A percentile compares a stretch with the other conserved stretches of the same genome.
Evolutionary conservation across 2,797 vertebrate genomes (phyloP).

Genomic region (Coranthus polyacanthus): DNA sequence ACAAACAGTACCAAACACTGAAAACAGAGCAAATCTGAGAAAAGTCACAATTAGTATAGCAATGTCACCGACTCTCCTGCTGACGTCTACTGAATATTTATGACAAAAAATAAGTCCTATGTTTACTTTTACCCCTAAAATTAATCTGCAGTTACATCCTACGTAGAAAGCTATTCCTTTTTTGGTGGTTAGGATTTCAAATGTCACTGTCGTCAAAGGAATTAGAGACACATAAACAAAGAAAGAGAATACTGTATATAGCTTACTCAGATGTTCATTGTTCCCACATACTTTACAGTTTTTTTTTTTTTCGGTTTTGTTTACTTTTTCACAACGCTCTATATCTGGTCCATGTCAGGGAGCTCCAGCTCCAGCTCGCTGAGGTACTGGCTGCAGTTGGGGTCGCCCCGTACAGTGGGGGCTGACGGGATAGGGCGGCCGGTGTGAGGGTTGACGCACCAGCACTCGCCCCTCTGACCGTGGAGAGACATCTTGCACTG

Average conservation of each 20-base stretch:
- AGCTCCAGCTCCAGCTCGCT: slow-evolving; percentile 81
- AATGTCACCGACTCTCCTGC: slow-evolving; percentile 42
- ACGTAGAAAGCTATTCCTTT: slow-evolving; percentile 55
- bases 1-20: slow-evolving; percentile 67
- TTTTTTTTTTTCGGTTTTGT: slow-evolving; percentile 17
- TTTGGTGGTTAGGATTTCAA: slow-evolving; percentile 59
- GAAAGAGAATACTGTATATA: slow-evolving; percentile 65
- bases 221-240: slow-evolving; percentile 66
- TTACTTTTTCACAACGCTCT: slow-evolving; percentile 46
- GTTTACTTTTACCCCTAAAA: slow-evolving; percentile 22
- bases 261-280: slow-evolving; percentile 78
- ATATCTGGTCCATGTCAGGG: slow-evolving; percentile 78
- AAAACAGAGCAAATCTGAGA: slow-evolving; percentile 47
- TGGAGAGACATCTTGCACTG: slow-evolving; percentile 99
- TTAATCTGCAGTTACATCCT: slow-evolving; percentile 53
- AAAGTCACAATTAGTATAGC: slow-evolving; percentile 65
- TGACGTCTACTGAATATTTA: slow-evolving; percentile 38
- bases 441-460: slow-evolving; percentile 95
- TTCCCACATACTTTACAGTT: slow-evolving; percentile 64
- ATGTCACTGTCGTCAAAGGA: slow-evolving; percentile 55
- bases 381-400: slow-evolving; percentile 95
- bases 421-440: slow-evolving; percentile 91
- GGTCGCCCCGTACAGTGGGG: slow-evolving; percentile 93
- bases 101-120: slow-evolving; percentile 18
- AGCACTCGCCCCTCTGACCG: slow-evolving; percentile 96